Percentiles rank a stretch among this genome's conserved stretches.
These are phyloP conservation scores for Monopis laevigella DNA, from an alignment of 2,888 invertebrate genomes.

Conservation along the genomic window DNA sequence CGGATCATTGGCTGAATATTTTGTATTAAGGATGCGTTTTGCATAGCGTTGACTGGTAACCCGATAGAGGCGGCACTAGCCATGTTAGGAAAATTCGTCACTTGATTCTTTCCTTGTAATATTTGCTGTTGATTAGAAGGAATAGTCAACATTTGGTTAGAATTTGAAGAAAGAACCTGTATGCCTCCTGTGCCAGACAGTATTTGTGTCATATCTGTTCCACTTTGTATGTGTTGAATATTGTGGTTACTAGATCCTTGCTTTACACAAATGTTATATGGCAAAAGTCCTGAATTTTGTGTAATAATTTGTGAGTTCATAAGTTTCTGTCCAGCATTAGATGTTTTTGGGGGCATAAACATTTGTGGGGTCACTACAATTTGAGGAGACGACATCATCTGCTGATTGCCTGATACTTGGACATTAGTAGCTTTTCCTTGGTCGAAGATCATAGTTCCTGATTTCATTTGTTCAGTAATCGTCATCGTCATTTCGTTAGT, in stretches of 20 bases:
- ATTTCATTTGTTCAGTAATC: constrained; percentile 59
- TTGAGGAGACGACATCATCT: constrained; percentile 56
- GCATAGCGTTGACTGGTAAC: constrained; percentile 56
- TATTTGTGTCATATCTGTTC: constrained; percentile 51
- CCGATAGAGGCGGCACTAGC: constrained; percentile 60
- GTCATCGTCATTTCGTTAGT: constrained; percentile 61
- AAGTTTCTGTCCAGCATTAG: constrained; percentile 45
- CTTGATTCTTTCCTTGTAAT: constrained; percentile 56
- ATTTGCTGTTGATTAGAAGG: constrained; percentile 51
- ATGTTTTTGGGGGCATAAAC: constrained; percentile 55
- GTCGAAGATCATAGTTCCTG: constrained; percentile 57
- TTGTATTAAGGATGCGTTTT: constrained; percentile 53
- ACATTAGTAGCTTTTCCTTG: constrained; percentile 56
- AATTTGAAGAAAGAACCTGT: constrained; percentile 62
- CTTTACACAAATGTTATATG: constrained; percentile 62
- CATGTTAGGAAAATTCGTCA: constrained; percentile 56
- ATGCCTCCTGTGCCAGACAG: constrained; percentile 54
- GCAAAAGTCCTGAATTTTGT: constrained; percentile 45
- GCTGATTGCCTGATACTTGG: constrained; percentile 55
- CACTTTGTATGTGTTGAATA: constrained; percentile 53
- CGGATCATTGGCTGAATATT: constrained; percentile 63
- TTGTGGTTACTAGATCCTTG: constrained; percentile 46
- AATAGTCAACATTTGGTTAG: constrained; percentile 57
- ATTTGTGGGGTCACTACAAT: constrained; percentile 62
- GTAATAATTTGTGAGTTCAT: constrained; percentile 54